Conservation (phyloP, 2,888 invertebrate species). For the Volucella inanis region DNA sequence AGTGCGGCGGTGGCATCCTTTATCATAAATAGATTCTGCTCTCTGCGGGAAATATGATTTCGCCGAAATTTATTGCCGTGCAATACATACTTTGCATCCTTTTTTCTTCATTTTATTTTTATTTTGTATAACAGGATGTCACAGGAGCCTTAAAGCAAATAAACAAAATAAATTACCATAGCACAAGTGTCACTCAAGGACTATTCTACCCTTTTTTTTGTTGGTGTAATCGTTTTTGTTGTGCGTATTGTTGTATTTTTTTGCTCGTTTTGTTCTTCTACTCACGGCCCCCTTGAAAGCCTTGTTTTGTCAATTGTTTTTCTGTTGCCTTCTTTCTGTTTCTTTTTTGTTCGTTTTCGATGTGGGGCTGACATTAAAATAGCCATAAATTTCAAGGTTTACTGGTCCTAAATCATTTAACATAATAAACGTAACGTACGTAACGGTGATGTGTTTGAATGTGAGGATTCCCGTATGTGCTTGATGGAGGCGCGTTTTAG, state of each 20-base stretch:
- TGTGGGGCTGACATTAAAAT: slow-evolving; percentile 53
- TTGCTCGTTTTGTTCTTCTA: neutral
- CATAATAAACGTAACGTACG: slow-evolving; percentile 35
- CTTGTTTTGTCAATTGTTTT: slow-evolving; percentile 47
- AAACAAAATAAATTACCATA: slow-evolving; percentile 71
- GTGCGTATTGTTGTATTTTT: neutral
- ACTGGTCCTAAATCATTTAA: slow-evolving; percentile 73
- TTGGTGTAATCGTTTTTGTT: neutral
- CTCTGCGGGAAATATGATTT: slow-evolving; percentile 61
- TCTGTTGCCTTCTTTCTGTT: too few species aligned
- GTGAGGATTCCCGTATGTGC: slow-evolving; percentile 23
- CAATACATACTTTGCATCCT: slow-evolving; percentile 14
- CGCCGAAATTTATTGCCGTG: slow-evolving; percentile 63
- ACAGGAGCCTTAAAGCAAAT: slow-evolving; percentile 72
- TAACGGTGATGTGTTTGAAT: slow-evolving; percentile 7
- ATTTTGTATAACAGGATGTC: slow-evolving; percentile 60
- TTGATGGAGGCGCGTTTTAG: slow-evolving; percentile 29
- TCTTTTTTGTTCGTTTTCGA: slow-evolving; percentile 17
- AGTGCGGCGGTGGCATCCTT: slow-evolving; percentile 48
- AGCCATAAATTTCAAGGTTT: slow-evolving; percentile 67
- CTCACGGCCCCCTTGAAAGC: neutral
- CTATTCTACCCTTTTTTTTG: slow-evolving; percentile 58
- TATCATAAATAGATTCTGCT: slow-evolving; percentile 61
- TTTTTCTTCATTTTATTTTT: too few species aligned
- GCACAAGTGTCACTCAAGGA: slow-evolving; percentile 71